Evolutionary conservation across 1,140 invertebrate species (phyloP).

Genomic region (Lepidotrigona ventralis): DNA sequence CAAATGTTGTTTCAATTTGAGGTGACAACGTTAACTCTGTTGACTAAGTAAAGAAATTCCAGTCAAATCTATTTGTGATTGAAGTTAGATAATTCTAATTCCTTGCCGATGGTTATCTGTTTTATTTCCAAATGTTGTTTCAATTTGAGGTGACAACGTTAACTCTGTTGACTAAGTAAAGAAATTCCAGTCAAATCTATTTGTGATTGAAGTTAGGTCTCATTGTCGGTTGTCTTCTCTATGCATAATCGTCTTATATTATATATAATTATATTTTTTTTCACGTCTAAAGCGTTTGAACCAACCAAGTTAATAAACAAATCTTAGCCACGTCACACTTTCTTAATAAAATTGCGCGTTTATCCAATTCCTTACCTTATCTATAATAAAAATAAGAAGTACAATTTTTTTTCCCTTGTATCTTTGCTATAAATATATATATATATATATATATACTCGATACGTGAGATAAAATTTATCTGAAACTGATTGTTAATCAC

Average conservation of each 20-base stretch:
- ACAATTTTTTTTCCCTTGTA: constrained; percentile 2
- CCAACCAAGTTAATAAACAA: not conserved
- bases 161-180: not conserved
- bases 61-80: not conserved
- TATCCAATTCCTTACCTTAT: not conserved
- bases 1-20: not conserved
- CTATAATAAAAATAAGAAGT: not conserved
- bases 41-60: not conserved
- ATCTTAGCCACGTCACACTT: not conserved
- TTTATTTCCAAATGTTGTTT: constrained; percentile 6
- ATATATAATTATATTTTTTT: not conserved
- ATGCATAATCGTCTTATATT: not conserved
- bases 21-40: not conserved
- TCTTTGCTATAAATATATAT: constrained; percentile 16
- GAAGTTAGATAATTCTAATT: constrained; percentile 38
- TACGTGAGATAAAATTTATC: constrained; percentile 55
- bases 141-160: not conserved
- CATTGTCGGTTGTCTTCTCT: not conserved
- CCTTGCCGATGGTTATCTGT: constrained; percentile 16
- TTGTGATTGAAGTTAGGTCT: not conserved
- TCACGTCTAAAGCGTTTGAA: not conserved
- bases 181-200: not conserved
- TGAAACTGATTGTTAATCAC: constrained; percentile 48
- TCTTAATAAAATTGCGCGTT: not conserved
- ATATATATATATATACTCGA: constrained; percentile 33